Conservation (phyloP, 2,797 vertebrate genomes). For the Sciurus carolinensis region DNA sequence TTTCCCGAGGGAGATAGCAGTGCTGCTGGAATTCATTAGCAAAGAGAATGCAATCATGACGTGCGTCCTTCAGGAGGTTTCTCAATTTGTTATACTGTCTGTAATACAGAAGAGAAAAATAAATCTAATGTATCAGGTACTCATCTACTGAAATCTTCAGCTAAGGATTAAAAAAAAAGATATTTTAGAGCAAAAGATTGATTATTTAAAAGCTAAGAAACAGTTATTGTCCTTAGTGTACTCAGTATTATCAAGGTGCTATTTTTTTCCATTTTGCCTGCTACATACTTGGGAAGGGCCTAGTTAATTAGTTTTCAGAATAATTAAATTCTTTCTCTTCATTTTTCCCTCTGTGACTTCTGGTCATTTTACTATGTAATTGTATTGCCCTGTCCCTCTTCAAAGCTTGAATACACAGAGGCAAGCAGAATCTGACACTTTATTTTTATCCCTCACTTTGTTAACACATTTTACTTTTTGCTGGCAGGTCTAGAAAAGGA, state of each 20-base stretch:
- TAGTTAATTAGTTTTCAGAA: not conserved
- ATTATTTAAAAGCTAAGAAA: slow-evolving; percentile 28
- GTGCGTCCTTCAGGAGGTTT: slow-evolving; percentile 94
- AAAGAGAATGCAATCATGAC: slow-evolving; percentile 94
- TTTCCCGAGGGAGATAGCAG: slow-evolving; percentile 93
- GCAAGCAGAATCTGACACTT: not conserved
- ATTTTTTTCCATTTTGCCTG: not conserved
- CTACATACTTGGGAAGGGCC: not conserved
- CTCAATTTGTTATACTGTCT: slow-evolving; percentile 96
- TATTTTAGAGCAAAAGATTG: slow-evolving; percentile 44
- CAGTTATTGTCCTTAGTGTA: not conserved
- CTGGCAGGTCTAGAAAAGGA: slow-evolving; percentile 2
- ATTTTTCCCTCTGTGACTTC: not conserved
- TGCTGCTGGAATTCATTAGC: slow-evolving; percentile 96
- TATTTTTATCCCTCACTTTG: not conserved
- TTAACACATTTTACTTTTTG: not conserved
- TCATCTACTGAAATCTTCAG: slow-evolving; percentile 48
- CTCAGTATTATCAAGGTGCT: not conserved
- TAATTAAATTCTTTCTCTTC: not conserved
- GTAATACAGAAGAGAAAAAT: slow-evolving; percentile 52
- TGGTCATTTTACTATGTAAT: not conserved
- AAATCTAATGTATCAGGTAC: not conserved
- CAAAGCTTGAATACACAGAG: not conserved
- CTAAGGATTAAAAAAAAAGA: not conserved
- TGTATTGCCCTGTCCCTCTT: not conserved